A percentile compares a stretch with the other conserved stretches of the same genome.
Conservation (phyloP, 2,888 invertebrate genomes). For the Melieria crassipennis region DNA sequence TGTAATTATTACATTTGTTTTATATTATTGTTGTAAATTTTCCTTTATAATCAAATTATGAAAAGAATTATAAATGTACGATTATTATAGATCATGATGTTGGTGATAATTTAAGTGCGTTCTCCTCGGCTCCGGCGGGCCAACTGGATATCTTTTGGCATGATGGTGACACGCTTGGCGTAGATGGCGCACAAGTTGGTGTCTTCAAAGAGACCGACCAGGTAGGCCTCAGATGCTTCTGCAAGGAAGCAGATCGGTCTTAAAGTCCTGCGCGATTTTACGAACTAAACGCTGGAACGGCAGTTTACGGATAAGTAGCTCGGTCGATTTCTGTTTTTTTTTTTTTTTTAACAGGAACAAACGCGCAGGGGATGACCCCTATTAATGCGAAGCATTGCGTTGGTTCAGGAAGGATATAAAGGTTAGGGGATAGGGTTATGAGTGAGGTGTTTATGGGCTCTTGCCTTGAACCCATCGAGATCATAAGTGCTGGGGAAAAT, state of each 20-base stretch:
- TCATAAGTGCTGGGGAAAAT: no score
- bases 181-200: slow-evolving; percentile 98
- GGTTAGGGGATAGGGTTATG: no score
- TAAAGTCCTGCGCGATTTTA: slow-evolving; percentile 98
- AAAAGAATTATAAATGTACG: slow-evolving; percentile 39
- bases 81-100: slow-evolving; percentile 32
- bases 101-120: slow-evolving; percentile 77
- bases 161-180: slow-evolving; percentile 96
- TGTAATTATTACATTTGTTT: slow-evolving; percentile 38
- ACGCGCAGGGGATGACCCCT: no score
- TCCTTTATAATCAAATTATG: slow-evolving; percentile 35
- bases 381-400: no score
- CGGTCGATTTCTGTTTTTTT: slow-evolving; percentile 96
- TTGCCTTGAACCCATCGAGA: no score
- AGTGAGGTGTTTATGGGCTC: no score
- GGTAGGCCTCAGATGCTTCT: slow-evolving; percentile 76
- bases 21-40: slow-evolving; percentile 12
- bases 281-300: slow-evolving; percentile 96
- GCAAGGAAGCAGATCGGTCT: slow-evolving; percentile 90
- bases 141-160: slow-evolving; percentile 97
- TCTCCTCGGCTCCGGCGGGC: slow-evolving; percentile 96
- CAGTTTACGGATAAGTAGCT: slow-evolving; percentile 93
- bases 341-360: no score
- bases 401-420: no score
- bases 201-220: slow-evolving; percentile 96